Conservation (phyloP, 30 jellyfish, hydroid and myxozoan species). For the Rhopilema esculentum region DNA sequence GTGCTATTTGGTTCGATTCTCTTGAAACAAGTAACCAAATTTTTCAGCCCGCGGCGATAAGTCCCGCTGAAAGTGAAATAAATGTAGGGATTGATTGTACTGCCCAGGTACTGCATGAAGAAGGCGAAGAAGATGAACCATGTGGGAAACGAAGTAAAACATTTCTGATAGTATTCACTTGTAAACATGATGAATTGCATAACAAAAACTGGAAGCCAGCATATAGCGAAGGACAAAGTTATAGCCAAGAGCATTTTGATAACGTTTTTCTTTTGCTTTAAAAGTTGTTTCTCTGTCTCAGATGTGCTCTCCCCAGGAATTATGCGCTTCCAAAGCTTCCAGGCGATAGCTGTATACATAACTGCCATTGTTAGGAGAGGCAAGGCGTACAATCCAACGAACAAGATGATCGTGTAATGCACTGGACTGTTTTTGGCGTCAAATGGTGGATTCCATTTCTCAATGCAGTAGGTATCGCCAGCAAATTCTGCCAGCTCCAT, state of each 20-base stretch:
- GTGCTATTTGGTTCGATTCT: conserved; percentile 9
- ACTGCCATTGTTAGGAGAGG: conserved; percentile 75
- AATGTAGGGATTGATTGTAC: conserved; percentile 80
- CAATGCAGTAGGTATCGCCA: conserved; percentile 62
- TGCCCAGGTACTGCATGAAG: conserved; percentile 76
- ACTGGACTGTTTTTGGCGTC: conserved; percentile 66
- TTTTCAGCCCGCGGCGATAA: conserved; percentile 64
- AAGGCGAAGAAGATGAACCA: conserved; percentile 61
- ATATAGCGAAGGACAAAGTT: conserved; percentile 65
- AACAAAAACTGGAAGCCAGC: conserved; percentile 83
- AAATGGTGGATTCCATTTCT: conserved; percentile 81
- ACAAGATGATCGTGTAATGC: conserved; percentile 81
- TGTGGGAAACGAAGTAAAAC: conserved; percentile 59
- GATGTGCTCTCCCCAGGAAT: conserved; percentile 59
- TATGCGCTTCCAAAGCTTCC: conserved; percentile 70
- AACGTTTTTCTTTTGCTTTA: conserved; percentile 55
- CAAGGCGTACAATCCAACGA: conserved; percentile 69
- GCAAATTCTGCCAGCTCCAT: conserved; percentile 47
- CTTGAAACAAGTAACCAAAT: conserved; percentile 11
- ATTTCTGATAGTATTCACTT: conserved; percentile 51
- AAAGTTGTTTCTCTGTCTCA: conserved; percentile 25
- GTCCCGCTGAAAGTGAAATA: conserved; percentile 79
- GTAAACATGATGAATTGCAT: conserved; percentile 64
- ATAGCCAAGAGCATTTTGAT: conserved; percentile 78
- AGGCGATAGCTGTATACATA: conserved; percentile 68